Evolutionary conservation across 2,113 vertebrate species (phyloP).

Genomic region (Galemys pyrenaicus): DNA sequence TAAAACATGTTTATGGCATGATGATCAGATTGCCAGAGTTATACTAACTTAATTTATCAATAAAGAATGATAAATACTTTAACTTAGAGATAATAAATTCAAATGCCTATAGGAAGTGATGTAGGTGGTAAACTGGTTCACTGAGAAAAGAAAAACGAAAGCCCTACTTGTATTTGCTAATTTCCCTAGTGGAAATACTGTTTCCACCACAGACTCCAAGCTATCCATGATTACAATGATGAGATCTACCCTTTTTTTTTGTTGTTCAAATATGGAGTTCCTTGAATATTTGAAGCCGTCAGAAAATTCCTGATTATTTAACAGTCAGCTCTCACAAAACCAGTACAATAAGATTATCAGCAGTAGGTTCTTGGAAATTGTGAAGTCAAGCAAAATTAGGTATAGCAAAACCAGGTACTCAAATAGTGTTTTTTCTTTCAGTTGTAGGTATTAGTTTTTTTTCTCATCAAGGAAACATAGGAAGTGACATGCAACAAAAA

Average conservation of each 20-base stretch:
- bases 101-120: background rate
- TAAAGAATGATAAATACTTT: slow-evolving; percentile 51
- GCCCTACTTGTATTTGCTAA: background rate
- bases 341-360: background rate
- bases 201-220: background rate
- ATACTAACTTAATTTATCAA: slow-evolving; percentile 11
- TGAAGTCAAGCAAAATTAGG: background rate
- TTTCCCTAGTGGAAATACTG: background rate
- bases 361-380: background rate
- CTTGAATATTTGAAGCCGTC: no score
- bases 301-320: slow-evolving; percentile 34
- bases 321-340: background rate
- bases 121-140: background rate
- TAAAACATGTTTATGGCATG: background rate
- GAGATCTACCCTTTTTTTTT: no score
- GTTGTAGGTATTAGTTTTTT: background rate
- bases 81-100: slow-evolving; percentile 23
- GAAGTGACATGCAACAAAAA: background rate
- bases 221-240: background rate
- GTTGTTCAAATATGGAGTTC: no score
- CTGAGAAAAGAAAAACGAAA: background rate
- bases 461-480: background rate
- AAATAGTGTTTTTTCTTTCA: background rate
- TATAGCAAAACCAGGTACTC: background rate
- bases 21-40: slow-evolving; percentile 22